Evolutionary conservation across 2,113 vertebrate genomes (phyloP).

Genomic region (Leuciscus idus): DNA sequence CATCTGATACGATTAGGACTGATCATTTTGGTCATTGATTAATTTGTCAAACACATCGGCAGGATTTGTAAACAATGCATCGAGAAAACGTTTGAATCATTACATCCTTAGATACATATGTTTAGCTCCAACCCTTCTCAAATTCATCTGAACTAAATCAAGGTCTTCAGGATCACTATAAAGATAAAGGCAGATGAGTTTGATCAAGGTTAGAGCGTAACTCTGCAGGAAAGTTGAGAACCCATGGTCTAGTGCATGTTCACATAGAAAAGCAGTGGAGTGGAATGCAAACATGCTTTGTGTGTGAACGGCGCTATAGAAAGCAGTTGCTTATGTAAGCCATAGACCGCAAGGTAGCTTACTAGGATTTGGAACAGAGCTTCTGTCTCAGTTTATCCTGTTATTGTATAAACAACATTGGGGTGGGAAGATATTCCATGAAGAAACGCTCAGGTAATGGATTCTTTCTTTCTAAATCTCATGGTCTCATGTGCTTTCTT

Average conservation of each 20-base stretch:
- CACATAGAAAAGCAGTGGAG: neutral
- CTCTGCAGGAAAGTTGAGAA: too few species aligned
- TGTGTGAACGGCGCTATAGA: neutral
- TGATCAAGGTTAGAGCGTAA: too few species aligned
- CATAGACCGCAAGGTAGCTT: neutral
- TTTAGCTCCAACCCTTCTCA: too few species aligned
- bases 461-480: neutral
- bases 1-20: neutral
- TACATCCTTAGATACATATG: too few species aligned
- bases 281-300: neutral
- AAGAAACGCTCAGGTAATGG: neutral
- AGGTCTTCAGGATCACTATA: too few species aligned
- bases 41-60: neutral
- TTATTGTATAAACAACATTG: neutral
- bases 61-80: too few species aligned
- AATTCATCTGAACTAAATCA: too few species aligned
- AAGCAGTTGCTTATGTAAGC: neutral
- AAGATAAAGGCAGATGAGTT: too few species aligned
- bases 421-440: neutral
- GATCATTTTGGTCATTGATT: neutral
- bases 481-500: neutral
- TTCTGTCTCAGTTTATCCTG: neutral
- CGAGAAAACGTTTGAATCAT: too few species aligned
- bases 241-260: neutral
- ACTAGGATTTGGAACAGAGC: neutral